phyloP scores from a whole-genome alignment of 2,113 vertebrate species.

The Sciurus niger region DNA sequence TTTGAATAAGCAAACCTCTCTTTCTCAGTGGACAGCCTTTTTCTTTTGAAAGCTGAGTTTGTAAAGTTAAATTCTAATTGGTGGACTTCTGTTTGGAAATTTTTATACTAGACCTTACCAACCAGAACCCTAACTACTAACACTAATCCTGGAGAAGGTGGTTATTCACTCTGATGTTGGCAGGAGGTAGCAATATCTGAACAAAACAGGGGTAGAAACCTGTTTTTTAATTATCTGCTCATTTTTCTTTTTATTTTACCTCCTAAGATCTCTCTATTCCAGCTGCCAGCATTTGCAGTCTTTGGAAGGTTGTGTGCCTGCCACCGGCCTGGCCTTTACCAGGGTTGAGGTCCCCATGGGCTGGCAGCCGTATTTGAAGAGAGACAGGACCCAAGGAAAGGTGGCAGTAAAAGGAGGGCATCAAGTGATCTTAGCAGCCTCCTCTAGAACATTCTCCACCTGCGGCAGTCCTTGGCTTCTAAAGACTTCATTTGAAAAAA shows the following conservation, averaged over 20 bases:
- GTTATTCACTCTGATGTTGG: not conserved
- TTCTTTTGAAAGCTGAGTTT: slow-evolving; percentile 6
- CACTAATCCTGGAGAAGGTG: not conserved
- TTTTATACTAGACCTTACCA: not conserved
- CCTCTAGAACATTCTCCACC: slow-evolving; percentile 26
- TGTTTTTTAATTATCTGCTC: not conserved
- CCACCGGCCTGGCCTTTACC: not conserved
- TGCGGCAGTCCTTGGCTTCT: not conserved
- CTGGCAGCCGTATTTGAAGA: not conserved
- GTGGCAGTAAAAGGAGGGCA: not conserved
- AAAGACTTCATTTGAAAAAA: not conserved
- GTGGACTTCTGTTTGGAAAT: not conserved
- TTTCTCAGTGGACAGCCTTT: not conserved
- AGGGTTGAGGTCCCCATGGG: not conserved
- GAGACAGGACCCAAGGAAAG: not conserved
- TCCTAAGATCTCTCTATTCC: not conserved
- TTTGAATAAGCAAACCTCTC: not conserved
- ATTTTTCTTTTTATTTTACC: not conserved
- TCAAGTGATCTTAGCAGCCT: not conserved
- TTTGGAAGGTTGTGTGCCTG: not conserved
- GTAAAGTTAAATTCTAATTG: not conserved
- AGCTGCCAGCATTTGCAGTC: not conserved
- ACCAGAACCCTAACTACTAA: not conserved
- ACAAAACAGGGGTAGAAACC: not conserved
- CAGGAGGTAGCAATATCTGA: not conserved